Evolutionary conservation across 1,140 invertebrate genomes (phyloP).

Genomic region (Temnothorax nylanderi): DNA sequence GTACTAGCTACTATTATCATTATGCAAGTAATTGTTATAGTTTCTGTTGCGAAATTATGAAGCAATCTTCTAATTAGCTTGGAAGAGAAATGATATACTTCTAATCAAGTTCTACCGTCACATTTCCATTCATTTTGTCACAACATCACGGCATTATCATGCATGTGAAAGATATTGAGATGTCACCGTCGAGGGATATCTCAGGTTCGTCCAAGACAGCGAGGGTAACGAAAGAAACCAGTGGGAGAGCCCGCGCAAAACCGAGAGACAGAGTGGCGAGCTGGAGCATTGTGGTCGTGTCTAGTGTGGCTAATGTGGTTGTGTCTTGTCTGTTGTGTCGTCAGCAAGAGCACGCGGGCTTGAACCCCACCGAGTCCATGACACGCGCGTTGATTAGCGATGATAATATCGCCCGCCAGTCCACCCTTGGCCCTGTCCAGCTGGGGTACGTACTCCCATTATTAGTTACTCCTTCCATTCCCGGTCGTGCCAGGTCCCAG

Average conservation of each 20-base stretch:
- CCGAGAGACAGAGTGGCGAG: constrained; percentile 72
- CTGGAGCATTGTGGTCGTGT: constrained; percentile 83
- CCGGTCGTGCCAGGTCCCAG: constrained; percentile 18
- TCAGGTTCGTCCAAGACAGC: constrained; percentile 12
- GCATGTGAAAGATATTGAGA: not conserved
- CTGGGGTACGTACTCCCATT: constrained; percentile 93
- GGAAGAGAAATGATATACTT: not conserved
- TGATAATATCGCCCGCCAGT: constrained; percentile 93
- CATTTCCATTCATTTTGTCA: not conserved
- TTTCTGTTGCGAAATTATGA: not conserved
- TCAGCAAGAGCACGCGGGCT: constrained; percentile 94
- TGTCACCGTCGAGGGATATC: not conserved
- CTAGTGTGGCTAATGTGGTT: constrained; percentile 88
- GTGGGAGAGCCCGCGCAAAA: constrained; percentile 10
- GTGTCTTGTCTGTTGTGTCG: constrained; percentile 88
- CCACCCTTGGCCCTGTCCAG: constrained; percentile 93
- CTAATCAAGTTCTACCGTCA: not conserved
- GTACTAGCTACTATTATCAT: not conserved
- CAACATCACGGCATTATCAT: not conserved
- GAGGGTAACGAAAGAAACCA: not conserved
- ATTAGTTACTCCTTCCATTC: constrained; percentile 68
- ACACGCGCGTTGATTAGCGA: constrained; percentile 95
- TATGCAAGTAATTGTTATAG: not conserved
- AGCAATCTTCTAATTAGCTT: not conserved
- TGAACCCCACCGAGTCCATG: constrained; percentile 96